Evolutionary conservation across 2,888 invertebrate genomes (phyloP), one percentile per base, ranked within the genome.

Genomic region (Agonopterix alstromeriana): DNA sequence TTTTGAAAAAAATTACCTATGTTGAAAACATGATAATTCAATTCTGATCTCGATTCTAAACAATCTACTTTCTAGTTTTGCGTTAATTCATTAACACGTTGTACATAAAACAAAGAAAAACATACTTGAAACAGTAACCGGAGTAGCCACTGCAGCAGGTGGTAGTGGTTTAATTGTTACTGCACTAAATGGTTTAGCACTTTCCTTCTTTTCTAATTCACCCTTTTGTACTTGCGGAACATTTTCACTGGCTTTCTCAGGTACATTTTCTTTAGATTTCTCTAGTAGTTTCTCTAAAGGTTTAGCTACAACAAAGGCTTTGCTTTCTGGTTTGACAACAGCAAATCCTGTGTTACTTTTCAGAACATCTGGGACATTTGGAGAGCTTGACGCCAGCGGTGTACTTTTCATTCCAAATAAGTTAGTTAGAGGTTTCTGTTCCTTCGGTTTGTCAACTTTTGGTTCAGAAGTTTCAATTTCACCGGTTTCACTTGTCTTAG

Each of bases 401-500:
- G 69, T 55, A 8, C 67, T 48, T 61, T 82, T 77, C 50, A 73
- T 56, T 40, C 59, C 76, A 51, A 82, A 82, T 36, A 78, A 53
- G 51, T 74, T 77, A 0, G 73, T 67, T 11, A 75, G 53, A 2
- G 75, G 72, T 67, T 82, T 80, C 3, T 71, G 69, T 50, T 61
- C 65, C 49, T 70, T 67, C 10, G 52, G 46, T 50, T 60, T 57
- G 10, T 27, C 53, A 35, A 27, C 3, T 8, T 10, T 9, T 17
- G 48, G 55, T 66, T 67, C 57, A 2, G 53, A 46, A 9, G 61
- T 49, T 53, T 81, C 80, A 4, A 67, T 63, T 67, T 86, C 86
- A 0, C 81, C 82, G 5, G 82, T 84, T 70, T 83, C 86, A 44
- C 65, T 71, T n/a, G 79, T 73, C 55, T 74, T 72, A 2, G 63